Conservation (phyloP, 2,797 vertebrate species). For the Scyliorhinus canicula region DNA sequence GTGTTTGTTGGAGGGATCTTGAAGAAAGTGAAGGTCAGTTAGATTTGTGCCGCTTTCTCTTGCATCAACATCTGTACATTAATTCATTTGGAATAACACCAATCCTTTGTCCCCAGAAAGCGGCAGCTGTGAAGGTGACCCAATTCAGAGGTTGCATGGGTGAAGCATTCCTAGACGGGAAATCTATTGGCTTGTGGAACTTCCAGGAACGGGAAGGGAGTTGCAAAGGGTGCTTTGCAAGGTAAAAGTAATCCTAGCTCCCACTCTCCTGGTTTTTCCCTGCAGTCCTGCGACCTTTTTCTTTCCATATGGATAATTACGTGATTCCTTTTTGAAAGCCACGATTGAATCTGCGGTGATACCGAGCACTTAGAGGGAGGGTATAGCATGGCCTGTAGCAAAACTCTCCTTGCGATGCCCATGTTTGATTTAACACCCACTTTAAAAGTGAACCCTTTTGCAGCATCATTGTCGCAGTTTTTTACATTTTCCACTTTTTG, state of each 20-base stretch:
- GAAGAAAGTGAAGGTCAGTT: constrained; percentile 69
- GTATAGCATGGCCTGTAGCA: not conserved
- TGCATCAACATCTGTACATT: not conserved
- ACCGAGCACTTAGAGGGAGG: not conserved
- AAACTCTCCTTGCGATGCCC: not conserved
- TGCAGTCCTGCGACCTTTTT: too few relatives aligned
- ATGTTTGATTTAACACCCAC: not conserved
- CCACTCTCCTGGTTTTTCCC: not conserved
- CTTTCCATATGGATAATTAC: too few relatives aligned
- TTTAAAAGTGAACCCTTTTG: not conserved
- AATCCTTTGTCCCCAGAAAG: constrained; percentile 55
- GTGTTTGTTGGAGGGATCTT: constrained; percentile 81
- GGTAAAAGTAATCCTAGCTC: constrained; percentile 55
- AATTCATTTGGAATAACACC: not conserved
- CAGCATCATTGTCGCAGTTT: not conserved
- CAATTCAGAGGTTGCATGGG: constrained; percentile 83
- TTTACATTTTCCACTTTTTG: not conserved
- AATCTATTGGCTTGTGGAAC: constrained; percentile 83
- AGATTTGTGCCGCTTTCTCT: not conserved
- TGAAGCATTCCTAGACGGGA: constrained; percentile 76
- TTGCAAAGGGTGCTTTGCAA: constrained; percentile 84
- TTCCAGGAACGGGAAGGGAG: constrained; percentile 72
- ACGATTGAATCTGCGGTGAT: not conserved
- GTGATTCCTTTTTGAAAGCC: too few relatives aligned
- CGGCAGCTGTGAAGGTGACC: constrained; percentile 63